phyloP scores from a whole-genome alignment of 2,888 invertebrate genomes.

The Nematopogon swammerdamellus region DNA sequence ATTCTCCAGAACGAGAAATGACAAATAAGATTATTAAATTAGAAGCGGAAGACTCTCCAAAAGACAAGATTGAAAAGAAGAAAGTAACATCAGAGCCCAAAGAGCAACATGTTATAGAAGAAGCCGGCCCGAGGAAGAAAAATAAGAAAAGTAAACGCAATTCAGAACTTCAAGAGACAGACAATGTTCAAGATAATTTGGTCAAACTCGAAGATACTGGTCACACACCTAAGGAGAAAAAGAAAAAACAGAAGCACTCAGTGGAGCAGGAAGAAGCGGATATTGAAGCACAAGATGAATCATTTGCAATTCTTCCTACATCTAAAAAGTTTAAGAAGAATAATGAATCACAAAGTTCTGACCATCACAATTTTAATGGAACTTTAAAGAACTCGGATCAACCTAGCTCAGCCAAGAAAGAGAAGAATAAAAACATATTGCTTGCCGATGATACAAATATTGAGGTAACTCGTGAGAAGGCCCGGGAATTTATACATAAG shows the following conservation, averaged over 20 bases:
- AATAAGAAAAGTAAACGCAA: constrained; percentile 5
- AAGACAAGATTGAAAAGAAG: no score
- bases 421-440: no score
- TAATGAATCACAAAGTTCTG: background rate
- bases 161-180: constrained; percentile 9
- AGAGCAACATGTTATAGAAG: no score
- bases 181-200: constrained; percentile 14
- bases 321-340: background rate
- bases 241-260: background rate
- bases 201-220: constrained; percentile 7
- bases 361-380: no score
- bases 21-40: no score
- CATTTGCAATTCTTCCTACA: background rate
- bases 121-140: background rate
- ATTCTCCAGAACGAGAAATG: no score
- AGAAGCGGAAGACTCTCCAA: no score
- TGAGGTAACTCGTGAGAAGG: background rate
- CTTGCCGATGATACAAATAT: no score
- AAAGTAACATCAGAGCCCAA: no score
- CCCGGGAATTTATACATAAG: background rate
- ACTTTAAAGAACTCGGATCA: no score
- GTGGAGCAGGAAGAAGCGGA: background rate
- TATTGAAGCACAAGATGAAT: background rate
- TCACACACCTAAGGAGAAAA: constrained; percentile 1
- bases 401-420: no score